Percentiles rank a stretch among this genome's conserved stretches.
Evolutionary conservation across 2,797 vertebrate genomes (phyloP).

Genomic region (Alectoris magna): DNA sequence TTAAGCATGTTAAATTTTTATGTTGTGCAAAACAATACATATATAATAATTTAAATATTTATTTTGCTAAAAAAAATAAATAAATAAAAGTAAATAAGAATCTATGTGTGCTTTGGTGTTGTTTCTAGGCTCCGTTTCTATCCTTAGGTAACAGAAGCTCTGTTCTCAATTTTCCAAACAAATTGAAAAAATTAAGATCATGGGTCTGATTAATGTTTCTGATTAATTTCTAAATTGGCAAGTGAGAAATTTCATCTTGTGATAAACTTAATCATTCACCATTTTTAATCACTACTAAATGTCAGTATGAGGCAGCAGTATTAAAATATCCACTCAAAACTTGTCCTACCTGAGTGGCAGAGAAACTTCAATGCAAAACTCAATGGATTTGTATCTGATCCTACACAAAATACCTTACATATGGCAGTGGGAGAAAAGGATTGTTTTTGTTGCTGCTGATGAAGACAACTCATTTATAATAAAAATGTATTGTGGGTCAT

Average conservation of each 20-base stretch:
- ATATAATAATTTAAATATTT: neutral
- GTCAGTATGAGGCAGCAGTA: neutral
- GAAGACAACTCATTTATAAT: neutral
- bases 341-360: neutral
- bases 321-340: slow-evolving; percentile 27
- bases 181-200: slow-evolving; percentile 9
- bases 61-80: neutral
- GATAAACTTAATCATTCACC: slow-evolving; percentile 29
- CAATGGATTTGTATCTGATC: neutral
- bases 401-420: slow-evolving; percentile 7
- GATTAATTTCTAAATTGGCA: slow-evolving; percentile 42
- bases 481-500: neutral
- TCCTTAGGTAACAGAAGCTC: neutral
- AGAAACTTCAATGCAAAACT: slow-evolving; percentile 10
- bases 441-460: neutral
- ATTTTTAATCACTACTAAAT: slow-evolving; percentile 24
- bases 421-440: neutral
- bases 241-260: slow-evolving; percentile 3
- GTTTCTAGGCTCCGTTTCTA: neutral
- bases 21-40: neutral
- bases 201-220: slow-evolving; percentile 8
- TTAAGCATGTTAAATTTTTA: neutral
- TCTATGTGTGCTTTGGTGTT: neutral
- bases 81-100: neutral
- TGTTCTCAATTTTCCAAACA: neutral